phyloP scores from a whole-genome alignment of 2,888 invertebrate genomes.

The Caenorhabditis japonica region DNA sequence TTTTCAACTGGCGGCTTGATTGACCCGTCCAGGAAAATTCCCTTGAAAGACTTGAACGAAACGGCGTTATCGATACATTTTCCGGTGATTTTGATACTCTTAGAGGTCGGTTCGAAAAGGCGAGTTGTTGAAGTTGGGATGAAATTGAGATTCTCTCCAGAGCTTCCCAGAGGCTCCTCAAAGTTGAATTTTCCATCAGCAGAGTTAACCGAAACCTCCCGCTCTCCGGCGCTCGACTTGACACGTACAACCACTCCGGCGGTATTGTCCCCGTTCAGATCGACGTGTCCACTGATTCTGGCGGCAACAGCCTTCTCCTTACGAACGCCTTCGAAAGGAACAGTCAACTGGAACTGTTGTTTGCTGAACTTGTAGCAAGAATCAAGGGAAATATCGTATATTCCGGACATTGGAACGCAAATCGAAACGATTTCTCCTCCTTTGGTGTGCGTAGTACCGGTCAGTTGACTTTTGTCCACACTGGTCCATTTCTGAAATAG shows the following conservation, averaged over 20 bases:
- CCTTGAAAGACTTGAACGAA: conserved; percentile 55
- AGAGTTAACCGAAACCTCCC: conserved; percentile 43
- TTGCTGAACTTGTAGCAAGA: conserved; percentile 63
- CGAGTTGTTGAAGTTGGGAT: conserved; percentile 58
- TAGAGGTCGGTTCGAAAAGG: conserved; percentile 67
- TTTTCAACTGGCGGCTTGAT: conserved; percentile 81
- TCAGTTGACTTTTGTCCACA: conserved; percentile 50
- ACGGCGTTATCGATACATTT: conserved; percentile 61
- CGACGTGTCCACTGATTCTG: conserved; percentile 45
- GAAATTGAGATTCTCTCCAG: conserved; percentile 47
- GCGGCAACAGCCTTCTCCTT: conserved; percentile 51
- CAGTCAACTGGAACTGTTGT: conserved; percentile 48
- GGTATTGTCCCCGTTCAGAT: conserved; percentile 38
- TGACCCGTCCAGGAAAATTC: conserved; percentile 83
- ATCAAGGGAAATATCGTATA: conserved; percentile 51
- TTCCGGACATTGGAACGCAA: conserved; percentile 61
- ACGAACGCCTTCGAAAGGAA: conserved; percentile 49
- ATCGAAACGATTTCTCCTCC: conserved; percentile 55
- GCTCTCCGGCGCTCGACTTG: conserved; percentile 53
- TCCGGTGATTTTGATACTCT: conserved; percentile 59
- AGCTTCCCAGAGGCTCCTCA: conserved; percentile 51
- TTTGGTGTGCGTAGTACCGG: conserved; percentile 43
- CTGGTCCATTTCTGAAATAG: conserved; percentile 58
- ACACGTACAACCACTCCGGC: conserved; percentile 22
- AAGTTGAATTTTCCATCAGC: conserved; percentile 58